phyloP scores from a whole-genome alignment of 2,113 vertebrate species.

The Eulemur macaco region DNA sequence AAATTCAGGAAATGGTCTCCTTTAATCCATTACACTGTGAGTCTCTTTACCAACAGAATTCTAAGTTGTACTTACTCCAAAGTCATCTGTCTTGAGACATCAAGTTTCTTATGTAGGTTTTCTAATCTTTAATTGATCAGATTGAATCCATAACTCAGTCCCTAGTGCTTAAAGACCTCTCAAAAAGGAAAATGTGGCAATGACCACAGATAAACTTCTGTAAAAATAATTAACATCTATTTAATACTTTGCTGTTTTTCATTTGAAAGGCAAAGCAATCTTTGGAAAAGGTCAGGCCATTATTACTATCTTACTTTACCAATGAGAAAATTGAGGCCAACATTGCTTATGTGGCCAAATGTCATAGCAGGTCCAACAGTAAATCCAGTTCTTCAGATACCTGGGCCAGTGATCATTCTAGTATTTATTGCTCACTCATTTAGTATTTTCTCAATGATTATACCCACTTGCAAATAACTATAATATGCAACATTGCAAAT shows the following conservation, averaged over 20 bases:
- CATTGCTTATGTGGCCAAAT: not conserved
- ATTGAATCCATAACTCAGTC: slow-evolving; percentile 52
- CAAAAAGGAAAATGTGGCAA: slow-evolving; percentile 58
- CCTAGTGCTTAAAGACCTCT: slow-evolving; percentile 5
- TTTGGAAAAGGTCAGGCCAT: slow-evolving; percentile 56
- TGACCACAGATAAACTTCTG: slow-evolving; percentile 67
- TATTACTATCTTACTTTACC: slow-evolving; percentile 66
- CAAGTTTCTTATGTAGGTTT: slow-evolving; percentile 18
- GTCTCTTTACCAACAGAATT: not conserved
- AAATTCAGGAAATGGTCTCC: not conserved
- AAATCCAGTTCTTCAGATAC: not conserved
- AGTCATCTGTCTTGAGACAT: slow-evolving; percentile 43
- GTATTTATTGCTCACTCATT: slow-evolving; percentile 25
- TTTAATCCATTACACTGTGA: not conserved
- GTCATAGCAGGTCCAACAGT: not conserved
- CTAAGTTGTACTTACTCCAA: not conserved
- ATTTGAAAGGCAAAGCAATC: slow-evolving; percentile 46
- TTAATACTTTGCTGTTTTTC: slow-evolving; percentile 62
- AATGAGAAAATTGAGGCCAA: slow-evolving; percentile 49
- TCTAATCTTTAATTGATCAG: slow-evolving; percentile 72
- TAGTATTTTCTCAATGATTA: not conserved
- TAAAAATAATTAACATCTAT: slow-evolving; percentile 73
- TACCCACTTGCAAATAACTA: not conserved
- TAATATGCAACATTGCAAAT: not conserved
- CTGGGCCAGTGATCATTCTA: not conserved